phyloP scores from a whole-genome alignment of 2,113 vertebrate genomes.

The Syngnathus scovelli region DNA sequence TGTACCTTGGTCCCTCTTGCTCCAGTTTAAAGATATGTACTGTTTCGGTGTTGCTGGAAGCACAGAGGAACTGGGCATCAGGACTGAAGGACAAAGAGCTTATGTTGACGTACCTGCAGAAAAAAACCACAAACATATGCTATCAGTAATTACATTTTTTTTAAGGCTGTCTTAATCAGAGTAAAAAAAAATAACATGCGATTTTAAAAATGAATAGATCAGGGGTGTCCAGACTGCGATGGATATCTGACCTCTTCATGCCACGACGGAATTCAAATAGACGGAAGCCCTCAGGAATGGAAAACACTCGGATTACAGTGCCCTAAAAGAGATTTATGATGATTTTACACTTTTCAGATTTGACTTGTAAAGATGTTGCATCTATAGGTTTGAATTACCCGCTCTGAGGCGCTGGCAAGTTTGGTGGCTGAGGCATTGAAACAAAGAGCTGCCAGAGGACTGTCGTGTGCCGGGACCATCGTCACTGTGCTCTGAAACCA shows the following conservation, averaged over 20 bases:
- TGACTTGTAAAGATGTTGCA: neutral
- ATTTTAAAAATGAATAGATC: neutral
- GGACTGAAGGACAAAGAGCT: conserved; percentile 91
- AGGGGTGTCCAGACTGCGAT: neutral
- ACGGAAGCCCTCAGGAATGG: conserved; percentile 90
- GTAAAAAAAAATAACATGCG: neutral
- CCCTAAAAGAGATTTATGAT: conserved; percentile 68
- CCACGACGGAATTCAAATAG: conserved; percentile 95
- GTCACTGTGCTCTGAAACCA: conserved; percentile 83
- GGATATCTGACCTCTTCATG: conserved; percentile 81
- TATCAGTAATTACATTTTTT: neutral
- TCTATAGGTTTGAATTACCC: neutral
- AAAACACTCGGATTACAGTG: conserved; percentile 95
- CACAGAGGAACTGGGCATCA: conserved; percentile 89
- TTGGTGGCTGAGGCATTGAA: conserved; percentile 88
- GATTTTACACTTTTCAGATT: neutral
- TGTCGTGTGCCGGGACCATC: conserved; percentile 93
- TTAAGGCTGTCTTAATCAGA: neutral
- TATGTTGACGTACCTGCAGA: conserved; percentile 86
- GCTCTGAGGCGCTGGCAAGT: conserved; percentile 91
- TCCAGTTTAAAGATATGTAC: conserved; percentile 91
- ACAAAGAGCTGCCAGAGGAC: conserved; percentile 87
- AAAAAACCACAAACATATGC: conserved; percentile 20
- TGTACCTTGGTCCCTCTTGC: conserved; percentile 69
- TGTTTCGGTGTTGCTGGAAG: conserved; percentile 95